Evolutionary conservation across 2,113 vertebrate genomes (phyloP), one percentile per base, ranked within the genome.

Genomic region (Ochotona princeps): DNA sequence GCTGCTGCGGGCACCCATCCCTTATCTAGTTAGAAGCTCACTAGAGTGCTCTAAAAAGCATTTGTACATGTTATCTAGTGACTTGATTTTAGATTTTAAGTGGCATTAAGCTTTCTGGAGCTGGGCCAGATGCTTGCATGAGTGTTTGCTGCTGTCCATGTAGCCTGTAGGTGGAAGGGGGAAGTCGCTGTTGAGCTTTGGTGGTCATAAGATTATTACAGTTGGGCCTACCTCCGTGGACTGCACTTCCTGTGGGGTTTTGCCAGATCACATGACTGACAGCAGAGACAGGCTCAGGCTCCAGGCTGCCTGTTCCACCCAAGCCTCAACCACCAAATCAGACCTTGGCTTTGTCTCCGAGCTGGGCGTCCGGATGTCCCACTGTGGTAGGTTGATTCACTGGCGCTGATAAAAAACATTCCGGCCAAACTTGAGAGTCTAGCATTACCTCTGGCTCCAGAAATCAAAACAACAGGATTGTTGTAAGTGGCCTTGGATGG

Each of bases 191-290:
- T 96, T 96, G 96, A 97, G 89, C 94, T 93, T 94, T 26, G 95
- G 95, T 13, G 93, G 95, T 96, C 60, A 94, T 57, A 94, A 96
- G 95, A 90, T 97, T 94, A 84, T 51, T 91, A 81, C 97, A 94
- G 89, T 93, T 94, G 66, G 94, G 89, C 94, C 96, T 97, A 72
- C 90, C 94, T 98, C 98, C 97, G 98, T 96, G 97, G 92, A 23
- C 96, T 85, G 67, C 96, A 95, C 97, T 98, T 98, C 98, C 98
- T 97, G 98, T 98, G 98, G 98, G 97, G 98, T 97, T 97, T 96
- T 97, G 96, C 96, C 93, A 49, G 97, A 97, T 97, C 97, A 90
- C 79, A 80, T 97, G 97, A 97, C 94, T 96, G 97, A 94, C 96
- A 94, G 81, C 8, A 35, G 96, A 98, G 96, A 96, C 96, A 90